A percentile compares a stretch with the other conserved stretches of the same genome.
These are phyloP conservation scores for Lepus timidus DNA, from an alignment of 2,113 vertebrate genomes.

Conservation along the genomic window DNA sequence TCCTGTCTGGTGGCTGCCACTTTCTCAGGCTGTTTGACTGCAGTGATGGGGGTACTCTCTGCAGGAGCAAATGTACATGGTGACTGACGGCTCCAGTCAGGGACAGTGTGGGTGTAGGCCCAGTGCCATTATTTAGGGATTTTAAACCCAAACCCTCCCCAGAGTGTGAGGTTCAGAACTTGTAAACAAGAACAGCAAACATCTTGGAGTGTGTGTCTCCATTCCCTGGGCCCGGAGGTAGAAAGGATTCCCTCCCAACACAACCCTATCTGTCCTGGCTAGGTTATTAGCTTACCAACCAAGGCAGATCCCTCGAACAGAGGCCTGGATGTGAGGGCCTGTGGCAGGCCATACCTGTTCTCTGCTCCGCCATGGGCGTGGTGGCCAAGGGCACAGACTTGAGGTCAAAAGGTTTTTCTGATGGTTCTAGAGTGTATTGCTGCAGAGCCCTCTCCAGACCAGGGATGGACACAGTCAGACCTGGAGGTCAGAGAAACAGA, in stretches of 20 bases:
- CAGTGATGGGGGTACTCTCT: slow-evolving; percentile 87
- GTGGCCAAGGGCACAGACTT: slow-evolving; percentile 92
- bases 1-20: slow-evolving; percentile 91
- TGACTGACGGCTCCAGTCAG: not conserved
- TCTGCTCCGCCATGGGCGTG: slow-evolving; percentile 87
- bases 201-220: too few relatives aligned
- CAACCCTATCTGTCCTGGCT: not conserved
- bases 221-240: not conserved
- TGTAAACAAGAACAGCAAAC: not conserved
- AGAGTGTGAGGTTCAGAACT: not conserved
- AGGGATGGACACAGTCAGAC: slow-evolving; percentile 90
- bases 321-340: not conserved
- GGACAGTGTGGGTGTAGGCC: not conserved
- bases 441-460: slow-evolving; percentile 91
- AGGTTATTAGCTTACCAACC: not conserved
- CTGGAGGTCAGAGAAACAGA: slow-evolving; percentile 76
- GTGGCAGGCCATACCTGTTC: slow-evolving; percentile 83
- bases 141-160: not conserved
- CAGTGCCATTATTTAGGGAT: too few relatives aligned
- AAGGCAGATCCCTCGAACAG: not conserved
- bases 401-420: slow-evolving; percentile 91
- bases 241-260: not conserved
- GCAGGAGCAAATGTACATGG: not conserved
- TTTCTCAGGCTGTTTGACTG: slow-evolving; percentile 90
- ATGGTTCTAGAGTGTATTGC: slow-evolving; percentile 91